Base-by-base conservation (phyloP, 2,888 invertebrate genomes). In the Rhabditoides inermis region DNA sequence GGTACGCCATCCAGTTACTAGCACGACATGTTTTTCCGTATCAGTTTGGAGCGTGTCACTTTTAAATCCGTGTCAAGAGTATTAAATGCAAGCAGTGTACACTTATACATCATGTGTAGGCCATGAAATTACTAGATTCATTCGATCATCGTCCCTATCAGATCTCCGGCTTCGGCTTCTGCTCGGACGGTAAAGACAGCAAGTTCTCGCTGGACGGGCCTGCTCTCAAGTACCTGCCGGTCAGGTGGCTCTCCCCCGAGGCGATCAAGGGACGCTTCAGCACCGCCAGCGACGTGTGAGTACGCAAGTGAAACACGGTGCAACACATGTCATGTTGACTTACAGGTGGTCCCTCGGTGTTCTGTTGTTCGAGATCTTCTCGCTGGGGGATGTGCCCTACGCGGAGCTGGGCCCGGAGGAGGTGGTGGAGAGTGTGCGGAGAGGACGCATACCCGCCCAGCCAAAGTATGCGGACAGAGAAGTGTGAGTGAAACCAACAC, bases 191-290 rank as follows among this genome's bases (percentile, higher is more conserved):
- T 1, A 59, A 57, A 26, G 68, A 68, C 37, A 49, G 53, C 0
- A 59, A 61, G 45, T 68, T 68, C 37, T 44, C 51, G 1, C 49
- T 52, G 7, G 63, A 60, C 23, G 56, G 60, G 0, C 20, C 55
- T 28, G 57, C 61, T 4, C 55, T 65, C 18, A 49, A 63, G 18
- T 57, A 52, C 30, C 51, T 68, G 4, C 63, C 63, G 2, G 60
- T 61, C n/a, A 27, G 64, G n/a, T 68, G 68, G 68, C 49, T 65
- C 35, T 61, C 65, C 26, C 63, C 64, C 6, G 68, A 68, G 50
- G 64, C 62, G 32, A 60, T 61, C 50, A 56, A 58, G 32, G 68
- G 68, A 15, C 57, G 58, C 28, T 68, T 68, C 48, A 51, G 58
- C 23, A 25, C 49, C 2, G 54, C 56, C 48, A 65, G 60, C 44